Evolutionary conservation across 2,888 invertebrate genomes (phyloP), one percentile per base, ranked within the genome.

Genomic region (Baronia brevicornis): DNA sequence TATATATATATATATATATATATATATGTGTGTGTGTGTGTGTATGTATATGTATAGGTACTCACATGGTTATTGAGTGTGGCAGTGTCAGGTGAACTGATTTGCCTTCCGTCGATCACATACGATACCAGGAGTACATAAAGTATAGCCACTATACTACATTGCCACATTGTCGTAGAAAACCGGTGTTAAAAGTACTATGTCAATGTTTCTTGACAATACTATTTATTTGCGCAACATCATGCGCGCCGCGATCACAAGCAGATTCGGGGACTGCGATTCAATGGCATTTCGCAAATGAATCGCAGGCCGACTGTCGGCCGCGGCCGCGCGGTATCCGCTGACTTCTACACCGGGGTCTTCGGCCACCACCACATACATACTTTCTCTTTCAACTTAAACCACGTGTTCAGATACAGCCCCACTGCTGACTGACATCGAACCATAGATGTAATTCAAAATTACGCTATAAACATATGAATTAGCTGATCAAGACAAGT

Each of bases 151-250:
- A 80, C 75, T 54, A 70, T 55, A 66, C 66, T 75, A 79, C 82
- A 82, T 77, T 60, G 62, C 75, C 77, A 78, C 82, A 84, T 84
- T 63, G 70, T 79, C 67, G 72, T 54, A 58, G 59, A 45, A 54
- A n/a, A n/a, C 26, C 20, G 27, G 27, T 26, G 27, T 12, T 18
- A 21, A 28, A 49, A 52, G 52, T 60, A 49, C 51, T 60, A 45
- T 58, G 53, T 52, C 36, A 24, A 25, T 37, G 38, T 38, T 43
- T 25, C 33, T 35, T 31, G 40, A 61, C 60, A 57, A 65, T 61
- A 65, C 67, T 68, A 61, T 72, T 73, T 77, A 78, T 73, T 74
- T 60, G 66, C 65, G 69, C 73, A 74, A 60, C 82, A 82, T 80
- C 66, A 26, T 60, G 62, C 62, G 54, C 60, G 40, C 54, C 63